A percentile compares a stretch with the other conserved stretches of the same genome.
These are phyloP conservation scores for Eupleurogrammus muticus DNA, from an alignment of 2,797 vertebrate species.

Conservation along the genomic window DNA sequence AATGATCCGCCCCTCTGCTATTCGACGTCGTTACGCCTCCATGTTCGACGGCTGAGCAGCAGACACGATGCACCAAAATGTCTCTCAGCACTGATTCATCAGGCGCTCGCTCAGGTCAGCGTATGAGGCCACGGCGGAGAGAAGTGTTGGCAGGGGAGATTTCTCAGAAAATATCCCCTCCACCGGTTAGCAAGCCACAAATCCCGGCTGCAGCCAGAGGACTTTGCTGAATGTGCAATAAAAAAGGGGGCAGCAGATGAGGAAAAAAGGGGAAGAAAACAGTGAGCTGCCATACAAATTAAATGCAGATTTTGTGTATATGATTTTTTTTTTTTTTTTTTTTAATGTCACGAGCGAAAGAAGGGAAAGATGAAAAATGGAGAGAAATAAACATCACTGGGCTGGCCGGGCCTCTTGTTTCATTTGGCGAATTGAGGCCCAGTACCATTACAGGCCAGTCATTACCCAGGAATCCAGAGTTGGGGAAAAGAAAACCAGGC, in stretches of 20 bases:
- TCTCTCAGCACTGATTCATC: constrained; percentile 48
- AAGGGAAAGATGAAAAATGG: constrained; percentile 78
- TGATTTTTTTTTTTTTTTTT: constrained; percentile 76
- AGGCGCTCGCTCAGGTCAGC: constrained; percentile 67
- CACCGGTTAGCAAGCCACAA: constrained; percentile 78
- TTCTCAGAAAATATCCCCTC: constrained; percentile 81
- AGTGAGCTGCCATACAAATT: constrained; percentile 75
- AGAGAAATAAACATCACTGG: constrained; percentile 83
- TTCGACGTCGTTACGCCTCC: constrained; percentile 1
- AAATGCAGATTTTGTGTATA: constrained; percentile 79
- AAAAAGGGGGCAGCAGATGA: constrained; percentile 40
- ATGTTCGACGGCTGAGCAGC: constrained; percentile 33
- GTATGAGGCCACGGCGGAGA: constrained; percentile 59
- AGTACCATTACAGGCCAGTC: constrained; percentile 79
- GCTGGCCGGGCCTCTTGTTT: constrained; percentile 82
- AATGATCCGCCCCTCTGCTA: constrained; percentile 21
- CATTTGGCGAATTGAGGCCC: constrained; percentile 79
- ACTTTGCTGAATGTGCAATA: constrained; percentile 82
- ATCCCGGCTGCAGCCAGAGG: constrained; percentile 70
- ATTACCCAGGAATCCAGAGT: constrained; percentile 85
- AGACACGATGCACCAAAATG: constrained; percentile 22
- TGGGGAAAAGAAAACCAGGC: constrained; percentile 67
- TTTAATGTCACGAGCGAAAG: constrained; percentile 69
- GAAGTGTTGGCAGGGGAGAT: constrained; percentile 70
- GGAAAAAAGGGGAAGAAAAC: constrained; percentile 55